A percentile compares a stretch with the other conserved stretches of the same genome.
These are phyloP conservation scores for Panthera uncia DNA, from an alignment of 2,113 vertebrate species.

Conservation along the genomic window DNA sequence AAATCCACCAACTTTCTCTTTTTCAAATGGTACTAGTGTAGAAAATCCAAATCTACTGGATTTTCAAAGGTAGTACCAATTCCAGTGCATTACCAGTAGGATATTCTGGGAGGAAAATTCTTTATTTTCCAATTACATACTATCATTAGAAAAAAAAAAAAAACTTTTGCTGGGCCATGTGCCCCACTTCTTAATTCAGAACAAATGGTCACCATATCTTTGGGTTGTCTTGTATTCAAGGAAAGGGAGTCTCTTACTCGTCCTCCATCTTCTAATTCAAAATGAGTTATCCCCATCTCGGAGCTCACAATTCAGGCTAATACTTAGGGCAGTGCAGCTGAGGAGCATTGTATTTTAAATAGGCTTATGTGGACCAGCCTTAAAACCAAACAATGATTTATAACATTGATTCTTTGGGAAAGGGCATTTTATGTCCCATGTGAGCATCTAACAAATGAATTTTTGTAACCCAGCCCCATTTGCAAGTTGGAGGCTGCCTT, in stretches of 20 bases:
- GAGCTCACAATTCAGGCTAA: neutral
- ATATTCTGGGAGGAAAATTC: neutral
- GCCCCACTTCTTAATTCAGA: neutral
- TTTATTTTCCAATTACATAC: neutral
- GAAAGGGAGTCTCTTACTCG: neutral
- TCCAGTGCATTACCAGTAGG: neutral
- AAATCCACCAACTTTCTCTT: neutral
- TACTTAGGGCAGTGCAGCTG: neutral
- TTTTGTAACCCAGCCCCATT: constrained; percentile 22
- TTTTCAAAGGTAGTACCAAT: neutral
- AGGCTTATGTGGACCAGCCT: neutral
- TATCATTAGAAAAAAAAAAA: neutral
- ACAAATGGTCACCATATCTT: neutral
- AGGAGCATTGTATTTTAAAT: constrained; percentile 18
- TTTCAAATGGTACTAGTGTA: neutral
- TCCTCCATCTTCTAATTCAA: neutral
- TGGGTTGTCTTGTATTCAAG: neutral
- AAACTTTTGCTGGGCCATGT: neutral
- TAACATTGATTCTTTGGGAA: constrained; percentile 40
- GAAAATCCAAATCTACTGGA: neutral
- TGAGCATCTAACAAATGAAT: constrained; percentile 53
- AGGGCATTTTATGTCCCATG: constrained; percentile 30
- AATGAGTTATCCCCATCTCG: neutral
- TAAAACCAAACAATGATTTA: constrained; percentile 53
- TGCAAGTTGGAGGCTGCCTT: constrained; percentile 1